A percentile compares a stretch with the other conserved stretches of the same genome.
Evolutionary conservation across 2,888 invertebrate species (phyloP).

Genomic region (Crepidodera aurea): DNA sequence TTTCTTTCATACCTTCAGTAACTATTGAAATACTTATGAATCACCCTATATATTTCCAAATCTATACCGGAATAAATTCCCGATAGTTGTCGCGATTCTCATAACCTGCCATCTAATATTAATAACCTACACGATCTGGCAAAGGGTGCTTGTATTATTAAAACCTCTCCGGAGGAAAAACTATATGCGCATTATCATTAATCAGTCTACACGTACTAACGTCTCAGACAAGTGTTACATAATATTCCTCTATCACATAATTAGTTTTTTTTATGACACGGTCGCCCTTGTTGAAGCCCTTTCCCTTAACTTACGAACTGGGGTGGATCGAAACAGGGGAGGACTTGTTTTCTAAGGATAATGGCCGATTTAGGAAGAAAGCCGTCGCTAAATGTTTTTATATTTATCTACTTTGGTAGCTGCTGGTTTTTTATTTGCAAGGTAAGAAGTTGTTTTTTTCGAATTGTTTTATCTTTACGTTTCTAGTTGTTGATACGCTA

Average conservation of each 20-base stretch:
- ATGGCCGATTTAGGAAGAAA: not conserved
- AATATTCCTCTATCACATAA: conserved; percentile 50
- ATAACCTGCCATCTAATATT: not conserved
- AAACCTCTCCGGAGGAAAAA: conserved; percentile 26
- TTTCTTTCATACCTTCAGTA: no score
- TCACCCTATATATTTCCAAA: no score
- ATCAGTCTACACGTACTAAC: conserved; percentile 46
- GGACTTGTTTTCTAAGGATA: conserved; percentile 18
- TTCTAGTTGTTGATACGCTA: no score
- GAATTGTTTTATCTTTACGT: no score
- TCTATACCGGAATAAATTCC: no score
- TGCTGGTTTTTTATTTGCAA: no score
- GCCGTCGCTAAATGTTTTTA: not conserved
- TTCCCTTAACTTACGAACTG: conserved; percentile 27
- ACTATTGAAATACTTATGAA: no score
- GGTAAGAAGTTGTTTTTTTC: no score
- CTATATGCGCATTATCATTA: conserved; percentile 41
- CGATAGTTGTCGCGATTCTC: no score
- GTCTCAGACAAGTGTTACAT: conserved; percentile 50
- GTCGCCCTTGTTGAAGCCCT: conserved; percentile 35
- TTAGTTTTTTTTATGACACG: conserved; percentile 51
- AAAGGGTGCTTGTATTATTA: conserved; percentile 25
- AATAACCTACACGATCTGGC: not conserved
- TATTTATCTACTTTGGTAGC: not conserved
- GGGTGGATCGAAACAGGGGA: conserved; percentile 31